Conservation (phyloP, 2,113 vertebrate species). For the Isurus oxyrinchus region DNA sequence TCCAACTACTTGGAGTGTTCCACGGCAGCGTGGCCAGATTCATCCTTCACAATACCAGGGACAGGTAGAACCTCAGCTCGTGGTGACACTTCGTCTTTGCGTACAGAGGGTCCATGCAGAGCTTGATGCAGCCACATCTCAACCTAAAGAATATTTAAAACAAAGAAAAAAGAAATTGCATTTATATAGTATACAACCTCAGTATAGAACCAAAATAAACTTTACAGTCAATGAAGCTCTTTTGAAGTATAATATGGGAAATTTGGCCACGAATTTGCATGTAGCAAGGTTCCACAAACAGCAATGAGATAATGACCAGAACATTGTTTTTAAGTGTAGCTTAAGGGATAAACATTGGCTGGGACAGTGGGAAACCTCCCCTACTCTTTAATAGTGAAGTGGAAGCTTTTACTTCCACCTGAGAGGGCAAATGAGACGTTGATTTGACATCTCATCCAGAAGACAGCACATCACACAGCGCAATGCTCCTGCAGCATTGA, state of each 20-base stretch:
- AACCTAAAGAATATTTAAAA: not conserved
- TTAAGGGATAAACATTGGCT: not conserved
- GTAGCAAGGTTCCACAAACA: not conserved
- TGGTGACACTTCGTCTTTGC: too few relatives aligned
- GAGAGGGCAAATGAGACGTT: not conserved
- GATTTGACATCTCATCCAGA: not conserved
- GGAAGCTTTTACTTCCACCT: not conserved
- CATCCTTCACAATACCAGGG: too few relatives aligned
- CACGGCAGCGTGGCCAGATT: too few relatives aligned
- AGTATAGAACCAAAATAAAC: not conserved
- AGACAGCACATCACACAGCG: not conserved
- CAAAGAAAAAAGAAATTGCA: not conserved
- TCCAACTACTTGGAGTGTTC: too few relatives aligned
- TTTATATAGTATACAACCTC: not conserved
- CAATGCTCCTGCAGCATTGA: not conserved
- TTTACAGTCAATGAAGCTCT: not conserved
- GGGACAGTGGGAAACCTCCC: not conserved
- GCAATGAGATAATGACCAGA: not conserved
- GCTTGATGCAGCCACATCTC: not conserved
- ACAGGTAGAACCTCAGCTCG: too few relatives aligned
- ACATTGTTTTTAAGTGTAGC: not conserved
- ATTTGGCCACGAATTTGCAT: not conserved
- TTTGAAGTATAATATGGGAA: not conserved
- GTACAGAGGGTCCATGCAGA: too few relatives aligned
- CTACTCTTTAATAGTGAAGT: not conserved